phyloP scores from a whole-genome alignment of 2,888 invertebrate genomes.

The Augiades crinisus region DNA sequence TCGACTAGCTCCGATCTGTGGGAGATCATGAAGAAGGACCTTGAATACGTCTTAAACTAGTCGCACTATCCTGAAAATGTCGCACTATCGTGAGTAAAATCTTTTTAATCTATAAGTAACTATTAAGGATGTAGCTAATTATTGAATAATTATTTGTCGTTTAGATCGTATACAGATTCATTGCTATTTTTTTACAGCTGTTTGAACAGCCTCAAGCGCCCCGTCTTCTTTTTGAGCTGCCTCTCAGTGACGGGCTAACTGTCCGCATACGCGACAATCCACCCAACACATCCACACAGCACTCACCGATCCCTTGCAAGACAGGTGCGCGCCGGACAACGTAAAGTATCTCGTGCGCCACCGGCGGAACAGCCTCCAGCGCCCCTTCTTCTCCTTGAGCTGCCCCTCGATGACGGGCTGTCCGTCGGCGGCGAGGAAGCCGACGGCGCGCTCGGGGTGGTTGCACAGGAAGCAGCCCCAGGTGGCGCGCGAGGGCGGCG shows the following conservation, averaged over 20 bases:
- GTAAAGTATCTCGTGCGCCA: conserved; percentile 98
- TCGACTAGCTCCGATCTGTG: too few species aligned
- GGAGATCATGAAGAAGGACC: too few species aligned
- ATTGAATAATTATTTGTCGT: too few species aligned
- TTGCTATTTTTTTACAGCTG: too few species aligned
- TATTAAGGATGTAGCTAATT: too few species aligned
- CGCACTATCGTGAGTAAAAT: too few species aligned
- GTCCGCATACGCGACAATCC: too few species aligned
- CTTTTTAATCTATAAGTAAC: too few species aligned
- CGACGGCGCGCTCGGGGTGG: conserved; percentile 94
- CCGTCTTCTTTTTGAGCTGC: conserved; percentile 94
- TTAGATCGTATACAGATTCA: too few species aligned
- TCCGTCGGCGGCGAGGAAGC: conserved; percentile 90
- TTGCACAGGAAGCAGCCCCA: conserved; percentile 98
- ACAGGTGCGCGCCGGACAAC: conserved; percentile 94
- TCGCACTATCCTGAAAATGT: too few species aligned
- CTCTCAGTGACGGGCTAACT: conserved; percentile 95
- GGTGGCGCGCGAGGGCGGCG: conserved; percentile 50
- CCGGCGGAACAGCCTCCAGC: conserved; percentile 94
- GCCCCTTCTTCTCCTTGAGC: conserved; percentile 94
- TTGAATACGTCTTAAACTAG: too few species aligned
- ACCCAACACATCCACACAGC: too few species aligned
- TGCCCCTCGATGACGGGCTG: conserved; percentile 95
- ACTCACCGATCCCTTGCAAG: conserved; percentile 91
- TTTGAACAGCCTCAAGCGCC: conserved; percentile 95